Conservation (phyloP, 2,888 invertebrate species). For the Trissonchulus sp. region DNA sequence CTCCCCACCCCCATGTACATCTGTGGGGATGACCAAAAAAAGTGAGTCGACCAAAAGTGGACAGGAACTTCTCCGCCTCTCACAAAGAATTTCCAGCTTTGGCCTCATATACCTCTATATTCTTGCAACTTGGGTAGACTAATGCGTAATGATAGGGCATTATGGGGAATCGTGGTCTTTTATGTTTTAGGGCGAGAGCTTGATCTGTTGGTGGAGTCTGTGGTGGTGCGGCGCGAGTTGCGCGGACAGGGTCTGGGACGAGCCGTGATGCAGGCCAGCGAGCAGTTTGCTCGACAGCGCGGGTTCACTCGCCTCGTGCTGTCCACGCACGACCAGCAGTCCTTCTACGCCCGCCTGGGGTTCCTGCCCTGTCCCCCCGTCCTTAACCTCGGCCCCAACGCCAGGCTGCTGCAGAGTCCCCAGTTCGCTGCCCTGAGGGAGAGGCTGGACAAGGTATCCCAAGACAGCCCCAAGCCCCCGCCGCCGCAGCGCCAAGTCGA, state of each 20-base stretch:
- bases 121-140: too few species aligned
- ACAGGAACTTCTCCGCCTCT: too few species aligned
- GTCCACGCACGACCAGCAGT: slow-evolving; percentile 54
- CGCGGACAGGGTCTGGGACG: slow-evolving; percentile 53
- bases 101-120: too few species aligned
- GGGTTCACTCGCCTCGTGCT: slow-evolving; percentile 50
- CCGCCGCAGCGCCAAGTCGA: too few species aligned
- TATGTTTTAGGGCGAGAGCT: neutral
- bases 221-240: slow-evolving; percentile 44
- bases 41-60: too few species aligned
- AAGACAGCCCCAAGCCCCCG: too few species aligned
- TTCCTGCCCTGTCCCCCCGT: slow-evolving; percentile 43
- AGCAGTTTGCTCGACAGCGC: slow-evolving; percentile 47
- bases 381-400: slow-evolving; percentile 33
- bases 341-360: slow-evolving; percentile 53
- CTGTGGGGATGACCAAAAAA: too few species aligned
- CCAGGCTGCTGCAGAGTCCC: slow-evolving; percentile 25
- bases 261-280: slow-evolving; percentile 52
- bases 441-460: neutral
- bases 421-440: slow-evolving; percentile 4
- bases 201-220: slow-evolving; percentile 37
- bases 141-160: too few species aligned
- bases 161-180: too few species aligned
- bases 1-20: too few species aligned
- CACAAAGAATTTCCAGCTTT: too few species aligned